phyloP scores from a whole-genome alignment of 1,140 invertebrate genomes.

The Phocides pigmalion region DNA sequence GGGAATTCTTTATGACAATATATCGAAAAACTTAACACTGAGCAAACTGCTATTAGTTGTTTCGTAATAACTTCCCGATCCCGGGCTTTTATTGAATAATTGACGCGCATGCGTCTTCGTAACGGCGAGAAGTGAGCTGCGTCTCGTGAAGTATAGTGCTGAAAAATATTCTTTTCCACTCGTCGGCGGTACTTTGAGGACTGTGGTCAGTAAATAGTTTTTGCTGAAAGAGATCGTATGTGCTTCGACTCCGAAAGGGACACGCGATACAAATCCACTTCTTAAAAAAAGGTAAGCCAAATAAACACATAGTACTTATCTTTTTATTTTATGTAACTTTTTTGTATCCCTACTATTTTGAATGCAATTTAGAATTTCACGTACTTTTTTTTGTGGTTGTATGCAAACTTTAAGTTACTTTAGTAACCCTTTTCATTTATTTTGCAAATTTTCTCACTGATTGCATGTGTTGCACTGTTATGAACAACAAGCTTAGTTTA shows the following conservation, averaged over 20 bases:
- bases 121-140: constrained; percentile 61
- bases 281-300: constrained; percentile 18
- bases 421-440: constrained; percentile 23
- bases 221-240: constrained; percentile 20
- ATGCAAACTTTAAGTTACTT: constrained; percentile 31
- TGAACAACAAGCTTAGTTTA: constrained; percentile 37
- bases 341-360: background rate
- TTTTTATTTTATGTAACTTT: background rate
- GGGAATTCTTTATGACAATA: too few relatives aligned
- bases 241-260: constrained; percentile 3
- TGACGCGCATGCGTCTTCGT: constrained; percentile 68
- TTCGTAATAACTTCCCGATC: constrained; percentile 41
- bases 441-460: constrained; percentile 26
- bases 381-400: constrained; percentile 26
- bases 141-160: constrained; percentile 24
- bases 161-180: constrained; percentile 38
- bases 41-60: background rate
- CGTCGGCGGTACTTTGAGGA: constrained; percentile 32
- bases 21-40: too few relatives aligned
- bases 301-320: background rate
- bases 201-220: constrained; percentile 19
- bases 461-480: constrained; percentile 24
- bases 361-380: constrained; percentile 24
- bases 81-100: constrained; percentile 69
- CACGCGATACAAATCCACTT: constrained; percentile 9